A percentile compares a stretch with the other conserved stretches of the same genome.
Evolutionary conservation across 2,888 invertebrate species (phyloP).

Genomic region (Leptarthrus brevirostris): DNA sequence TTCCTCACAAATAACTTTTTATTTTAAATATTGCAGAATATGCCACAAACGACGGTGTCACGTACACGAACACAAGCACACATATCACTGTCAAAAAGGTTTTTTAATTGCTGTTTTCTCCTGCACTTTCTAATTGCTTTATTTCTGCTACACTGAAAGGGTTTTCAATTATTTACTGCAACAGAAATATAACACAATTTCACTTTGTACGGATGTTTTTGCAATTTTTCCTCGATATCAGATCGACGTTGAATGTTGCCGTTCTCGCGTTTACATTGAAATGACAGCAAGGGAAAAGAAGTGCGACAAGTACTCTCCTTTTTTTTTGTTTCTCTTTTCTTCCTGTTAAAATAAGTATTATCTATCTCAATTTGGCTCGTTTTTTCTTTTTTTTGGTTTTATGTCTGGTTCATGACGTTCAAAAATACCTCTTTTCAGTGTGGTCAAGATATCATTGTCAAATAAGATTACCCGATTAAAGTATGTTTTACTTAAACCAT

Average conservation of each 20-base stretch:
- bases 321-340: too few relatives aligned
- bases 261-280: slow-evolving; percentile 34
- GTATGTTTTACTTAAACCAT: too few relatives aligned
- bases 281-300: slow-evolving; percentile 12
- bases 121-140: background rate
- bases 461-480: too few relatives aligned
- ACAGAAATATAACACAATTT: too few relatives aligned
- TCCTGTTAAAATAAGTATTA: too few relatives aligned
- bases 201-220: background rate
- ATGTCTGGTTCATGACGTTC: too few relatives aligned
- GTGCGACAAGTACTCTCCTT: background rate
- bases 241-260: slow-evolving; percentile 22
- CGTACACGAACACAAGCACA: slow-evolving; percentile 12
- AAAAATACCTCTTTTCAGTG: too few relatives aligned
- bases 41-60: slow-evolving; percentile 28
- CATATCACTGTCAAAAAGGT: slow-evolving; percentile 35
- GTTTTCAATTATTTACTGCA: too few relatives aligned
- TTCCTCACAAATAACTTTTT: slow-evolving; percentile 3
- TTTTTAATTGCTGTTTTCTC: slow-evolving; percentile 4
- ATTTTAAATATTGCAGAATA: slow-evolving; percentile 15
- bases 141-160: too few relatives aligned
- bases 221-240: background rate
- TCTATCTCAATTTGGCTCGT: too few relatives aligned
- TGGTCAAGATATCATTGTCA: too few relatives aligned
- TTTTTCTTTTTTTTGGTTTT: too few relatives aligned